Percentiles rank a stretch among this genome's conserved stretches.
phyloP scores from a whole-genome alignment of 2,888 invertebrate genomes.

The Lypha dubia region DNA sequence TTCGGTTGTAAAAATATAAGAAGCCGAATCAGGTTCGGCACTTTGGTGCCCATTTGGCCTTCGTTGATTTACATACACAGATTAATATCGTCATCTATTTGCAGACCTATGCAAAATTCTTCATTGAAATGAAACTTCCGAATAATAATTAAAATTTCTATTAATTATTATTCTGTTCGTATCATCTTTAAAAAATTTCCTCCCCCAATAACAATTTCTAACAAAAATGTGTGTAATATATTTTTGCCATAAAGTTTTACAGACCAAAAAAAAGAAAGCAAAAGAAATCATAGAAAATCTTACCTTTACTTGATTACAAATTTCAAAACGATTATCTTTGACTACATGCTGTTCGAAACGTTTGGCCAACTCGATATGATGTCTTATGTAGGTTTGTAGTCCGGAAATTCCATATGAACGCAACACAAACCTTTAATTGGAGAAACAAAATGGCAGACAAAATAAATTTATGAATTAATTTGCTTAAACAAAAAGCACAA shows the following conservation, averaged over 20 bases:
- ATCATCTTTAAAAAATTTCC: conserved; percentile 2
- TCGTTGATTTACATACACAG: no score
- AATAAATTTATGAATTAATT: conserved; percentile 21
- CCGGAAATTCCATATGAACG: conserved; percentile 97
- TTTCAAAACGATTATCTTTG: conserved; percentile 93
- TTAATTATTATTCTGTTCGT: not conserved
- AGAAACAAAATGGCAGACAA: conserved; percentile 15
- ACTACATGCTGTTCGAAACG: conserved; percentile 92
- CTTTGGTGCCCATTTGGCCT: no score
- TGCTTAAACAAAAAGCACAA: conserved; percentile 23
- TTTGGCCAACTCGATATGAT: conserved; percentile 95
- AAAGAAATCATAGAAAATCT: no score
- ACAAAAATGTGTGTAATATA: not conserved
- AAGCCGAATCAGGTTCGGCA: no score
- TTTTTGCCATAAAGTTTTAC: not conserved
- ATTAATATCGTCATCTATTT: no score
- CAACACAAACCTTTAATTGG: conserved; percentile 89
- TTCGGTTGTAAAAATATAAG: no score
- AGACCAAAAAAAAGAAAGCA: not conserved
- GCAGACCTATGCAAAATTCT: no score
- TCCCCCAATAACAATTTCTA: conserved; percentile 2
- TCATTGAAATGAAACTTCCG: no score
- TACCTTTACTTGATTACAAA: conserved; percentile 96
- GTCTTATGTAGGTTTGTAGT: conserved; percentile 95
- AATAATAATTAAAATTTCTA: not conserved